Conservation (phyloP, 2,888 invertebrate species). For the Erannis defoliaria region DNA sequence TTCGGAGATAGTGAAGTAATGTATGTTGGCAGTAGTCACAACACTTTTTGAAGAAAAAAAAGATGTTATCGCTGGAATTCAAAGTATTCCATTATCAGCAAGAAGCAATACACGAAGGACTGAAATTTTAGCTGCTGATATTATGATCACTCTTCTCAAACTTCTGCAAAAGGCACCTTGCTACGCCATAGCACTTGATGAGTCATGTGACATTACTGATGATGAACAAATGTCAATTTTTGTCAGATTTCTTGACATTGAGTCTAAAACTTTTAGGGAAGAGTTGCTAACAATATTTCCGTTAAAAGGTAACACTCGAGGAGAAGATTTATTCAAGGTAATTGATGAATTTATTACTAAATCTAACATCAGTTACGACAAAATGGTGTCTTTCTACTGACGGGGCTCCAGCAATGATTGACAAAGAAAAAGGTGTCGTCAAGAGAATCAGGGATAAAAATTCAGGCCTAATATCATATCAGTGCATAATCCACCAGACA, state of each 20-base stretch:
- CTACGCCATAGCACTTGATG: slow-evolving; percentile 18
- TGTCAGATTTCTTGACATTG: background rate
- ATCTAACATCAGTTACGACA: too few species aligned
- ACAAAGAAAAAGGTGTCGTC: slow-evolving; percentile 43
- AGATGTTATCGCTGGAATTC: background rate
- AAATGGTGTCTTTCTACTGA: background rate
- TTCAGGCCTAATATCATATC: slow-evolving; percentile 39
- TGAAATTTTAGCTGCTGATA: background rate
- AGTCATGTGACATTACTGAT: background rate
- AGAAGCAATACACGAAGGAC: background rate
- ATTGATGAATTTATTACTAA: too few species aligned
- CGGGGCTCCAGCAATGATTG: slow-evolving; percentile 27
- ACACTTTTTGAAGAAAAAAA: background rate
- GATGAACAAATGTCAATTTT: background rate
- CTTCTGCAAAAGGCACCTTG: background rate
- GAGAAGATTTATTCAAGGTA: background rate
- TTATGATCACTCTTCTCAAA: background rate
- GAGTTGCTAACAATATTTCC: background rate
- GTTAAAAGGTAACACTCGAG: background rate
- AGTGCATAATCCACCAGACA: slow-evolving; percentile 1
- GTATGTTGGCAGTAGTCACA: too few species aligned
- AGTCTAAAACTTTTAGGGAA: background rate
- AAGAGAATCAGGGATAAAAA: slow-evolving; percentile 44
- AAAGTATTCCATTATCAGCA: background rate
- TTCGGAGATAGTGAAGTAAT: too few species aligned